Evolutionary conservation across 1,140 invertebrate species (phyloP).

Genomic region (Hestina assimilis): DNA sequence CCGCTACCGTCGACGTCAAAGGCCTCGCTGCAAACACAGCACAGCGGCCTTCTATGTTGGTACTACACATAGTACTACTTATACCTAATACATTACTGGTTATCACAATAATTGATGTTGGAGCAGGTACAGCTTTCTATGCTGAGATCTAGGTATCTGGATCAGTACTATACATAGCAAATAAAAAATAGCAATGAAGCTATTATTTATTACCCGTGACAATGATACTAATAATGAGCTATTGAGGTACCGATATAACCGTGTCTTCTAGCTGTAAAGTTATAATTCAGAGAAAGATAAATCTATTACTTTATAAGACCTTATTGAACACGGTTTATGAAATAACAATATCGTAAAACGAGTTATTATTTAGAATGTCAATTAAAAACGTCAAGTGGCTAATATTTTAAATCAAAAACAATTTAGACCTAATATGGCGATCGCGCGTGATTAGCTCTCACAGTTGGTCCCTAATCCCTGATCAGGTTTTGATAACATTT

Average conservation of each 20-base stretch:
- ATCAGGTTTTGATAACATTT: no score
- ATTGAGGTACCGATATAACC: conserved; percentile 9
- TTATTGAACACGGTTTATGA: not conserved
- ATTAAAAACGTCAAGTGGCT: no score
- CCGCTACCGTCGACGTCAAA: no score
- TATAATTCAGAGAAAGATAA: not conserved
- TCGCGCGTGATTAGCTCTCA: no score
- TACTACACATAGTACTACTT: no score
- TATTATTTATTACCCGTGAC: conserved; percentile 9
- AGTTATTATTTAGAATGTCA: no score
- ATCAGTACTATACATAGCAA: conserved; percentile 38
- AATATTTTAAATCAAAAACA: no score
- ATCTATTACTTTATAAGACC: not conserved
- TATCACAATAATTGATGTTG: not conserved
- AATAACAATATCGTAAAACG: not conserved
- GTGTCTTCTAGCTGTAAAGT: conserved; percentile 6
- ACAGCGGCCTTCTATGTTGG: no score
- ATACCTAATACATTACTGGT: not conserved
- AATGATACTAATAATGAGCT: conserved; percentile 15
- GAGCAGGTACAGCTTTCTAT: conserved; percentile 39
- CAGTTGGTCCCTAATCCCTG: no score
- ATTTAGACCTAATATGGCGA: no score
- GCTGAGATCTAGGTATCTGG: conserved; percentile 56
- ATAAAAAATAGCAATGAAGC: conserved; percentile 15
- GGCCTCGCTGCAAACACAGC: no score